phyloP scores from a whole-genome alignment of 2,113 vertebrate species.

The human region GRCh38 chr17:38466501-38467000 shows the following conservation, averaged over 20 bases:
- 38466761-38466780: conserved; percentile 91
- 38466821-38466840: conserved; percentile 66
- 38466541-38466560: conserved; percentile 94
- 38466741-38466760: conserved; percentile 87
- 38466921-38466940: conserved; percentile 91
- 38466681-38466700: conserved; percentile 94
- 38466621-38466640: conserved; percentile 95
- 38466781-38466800: conserved; percentile 81
- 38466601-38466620: conserved; percentile 90
- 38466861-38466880: conserved; percentile 75
- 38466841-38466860: conserved; percentile 69
- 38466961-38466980: conserved; percentile 94
- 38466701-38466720: conserved; percentile 82
- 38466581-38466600: conserved; percentile 86
- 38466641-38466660: conserved; percentile 81
- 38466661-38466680: conserved; percentile 92
- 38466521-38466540: conserved; percentile 90
- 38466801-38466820: conserved; percentile 84
- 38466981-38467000: conserved; percentile 94
- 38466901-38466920: conserved; percentile 87
- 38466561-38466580: conserved; percentile 88
- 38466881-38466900: conserved; percentile 84
- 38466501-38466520: conserved; percentile 55
- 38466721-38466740: conserved; percentile 90
- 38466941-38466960: conserved; percentile 98